These are phyloP conservation scores for Chaetodon trifascialis DNA, from an alignment of 2,113 vertebrate genomes.

Conservation along the genomic window DNA sequence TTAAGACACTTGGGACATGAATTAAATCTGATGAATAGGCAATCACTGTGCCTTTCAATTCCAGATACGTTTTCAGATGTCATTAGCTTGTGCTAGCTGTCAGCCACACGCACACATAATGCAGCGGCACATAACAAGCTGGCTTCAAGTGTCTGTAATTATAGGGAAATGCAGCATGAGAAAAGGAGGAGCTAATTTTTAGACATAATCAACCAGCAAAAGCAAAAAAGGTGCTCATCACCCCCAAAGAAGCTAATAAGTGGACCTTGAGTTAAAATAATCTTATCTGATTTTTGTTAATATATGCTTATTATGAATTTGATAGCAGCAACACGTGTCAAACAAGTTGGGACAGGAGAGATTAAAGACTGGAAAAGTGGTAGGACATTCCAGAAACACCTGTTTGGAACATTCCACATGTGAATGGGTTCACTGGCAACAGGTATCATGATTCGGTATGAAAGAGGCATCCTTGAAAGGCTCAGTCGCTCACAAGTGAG, in stretches of 20 bases:
- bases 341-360: no score
- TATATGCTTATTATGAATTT: no score
- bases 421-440: no score
- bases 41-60: constrained; percentile 15
- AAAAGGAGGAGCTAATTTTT: not conserved
- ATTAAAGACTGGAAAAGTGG: no score
- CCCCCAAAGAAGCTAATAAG: not conserved
- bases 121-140: no score
- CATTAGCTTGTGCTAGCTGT: not conserved
- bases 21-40: constrained; percentile 20
- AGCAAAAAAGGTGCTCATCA: not conserved
- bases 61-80: not conserved
- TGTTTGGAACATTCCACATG: no score
- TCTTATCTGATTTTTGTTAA: not conserved
- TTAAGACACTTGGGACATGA: constrained; percentile 30
- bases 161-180: not conserved
- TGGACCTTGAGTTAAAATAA: not conserved
- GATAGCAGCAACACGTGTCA: no score
- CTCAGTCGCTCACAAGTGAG: no score
- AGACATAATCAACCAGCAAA: not conserved
- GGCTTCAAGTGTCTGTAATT: not conserved
- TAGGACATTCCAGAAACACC: no score
- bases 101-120: not conserved
- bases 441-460: no score
- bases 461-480: no score